Evolutionary conservation across 2,797 vertebrate genomes (phyloP).

Genomic region (Pogonophryne albipinna): DNA sequence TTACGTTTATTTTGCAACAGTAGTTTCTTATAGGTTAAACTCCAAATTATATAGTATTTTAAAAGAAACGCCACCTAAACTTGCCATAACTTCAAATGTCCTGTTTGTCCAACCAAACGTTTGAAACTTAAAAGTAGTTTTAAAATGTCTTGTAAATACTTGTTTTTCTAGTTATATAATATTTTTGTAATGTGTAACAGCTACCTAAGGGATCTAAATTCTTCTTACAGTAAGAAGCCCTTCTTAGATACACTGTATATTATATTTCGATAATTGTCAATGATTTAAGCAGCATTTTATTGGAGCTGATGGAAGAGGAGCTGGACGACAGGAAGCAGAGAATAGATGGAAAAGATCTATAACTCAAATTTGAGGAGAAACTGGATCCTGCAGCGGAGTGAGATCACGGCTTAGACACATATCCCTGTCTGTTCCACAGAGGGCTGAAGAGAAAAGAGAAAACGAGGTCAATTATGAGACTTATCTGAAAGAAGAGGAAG

Average conservation of each 20-base stretch:
- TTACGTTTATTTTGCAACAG: background rate
- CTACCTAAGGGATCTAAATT: background rate
- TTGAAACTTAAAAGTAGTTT: too few relatives aligned
- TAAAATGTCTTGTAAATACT: background rate
- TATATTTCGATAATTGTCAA: background rate
- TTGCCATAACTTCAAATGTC: background rate
- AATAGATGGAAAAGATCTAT: slow-evolving; percentile 40
- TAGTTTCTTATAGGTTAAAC: background rate
- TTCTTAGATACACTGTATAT: background rate
- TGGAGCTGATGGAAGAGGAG: background rate
- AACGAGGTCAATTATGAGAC: slow-evolving; percentile 23
- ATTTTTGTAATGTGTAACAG: background rate
- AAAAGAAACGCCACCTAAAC: background rate
- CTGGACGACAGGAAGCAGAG: slow-evolving; percentile 11
- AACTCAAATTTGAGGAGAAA: slow-evolving; percentile 45
- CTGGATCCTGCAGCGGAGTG: slow-evolving; percentile 18
- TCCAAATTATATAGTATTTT: background rate
- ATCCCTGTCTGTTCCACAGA: slow-evolving; percentile 25
- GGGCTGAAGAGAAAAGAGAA: background rate
- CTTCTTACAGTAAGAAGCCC: background rate
- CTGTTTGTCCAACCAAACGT: too few relatives aligned
- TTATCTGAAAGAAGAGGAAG: slow-evolving; percentile 31
- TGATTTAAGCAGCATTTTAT: background rate
- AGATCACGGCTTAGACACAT: slow-evolving; percentile 10
- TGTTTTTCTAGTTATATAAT: background rate